Base-by-base conservation (phyloP, 2,113 vertebrate species). In the Coptodon rendalli region DNA sequence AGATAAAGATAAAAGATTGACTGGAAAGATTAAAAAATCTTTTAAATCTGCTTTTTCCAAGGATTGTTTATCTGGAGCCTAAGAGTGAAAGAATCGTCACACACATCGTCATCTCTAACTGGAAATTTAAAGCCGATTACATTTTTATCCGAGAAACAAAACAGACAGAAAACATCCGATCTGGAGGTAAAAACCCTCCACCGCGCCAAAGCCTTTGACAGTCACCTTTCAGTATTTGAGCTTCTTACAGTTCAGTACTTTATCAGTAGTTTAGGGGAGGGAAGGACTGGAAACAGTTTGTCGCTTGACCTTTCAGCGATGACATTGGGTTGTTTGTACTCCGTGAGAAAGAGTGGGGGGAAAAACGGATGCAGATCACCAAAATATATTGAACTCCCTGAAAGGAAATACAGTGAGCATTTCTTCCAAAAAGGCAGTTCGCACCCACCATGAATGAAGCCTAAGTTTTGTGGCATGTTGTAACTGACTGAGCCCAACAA, bases 341-440 rank as follows among this genome's bases (percentile, higher is more conserved):
- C 71, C 13, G 27, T 61, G 31, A 80, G 88, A 89, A 82, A 91
- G 61, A 80, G 80, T 80, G 52, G 36, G 56, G 50, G 56, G 34
- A 0, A 1, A 5, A 83, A 48, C 83, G 56, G 91, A 93, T 91
- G 89, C 89, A 91, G 85, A 89, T 92, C 87, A 91, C 91, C 56
- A 54, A 93, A 91, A 90, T 84, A 93, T 92, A 91, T 93, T 93
- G 93, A 94, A 93, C 85, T 89, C 82, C 56, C 81, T 89, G 87
- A 92, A 89, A 92, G 93, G 92, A 94, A 93, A 92, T 86, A 93
- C 93, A 94, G 93, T 86, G 86, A 76, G 86, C 87, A 48, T 89
- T 93, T 94, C 88, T 90, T 91, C 90, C 86, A 61, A 19, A 89
- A 24, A 90, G 52, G 63, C 87, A 63, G 89, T 89, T 91, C 19